A percentile compares a stretch with the other conserved stretches of the same genome.
Conservation (phyloP, 2,888 invertebrate genomes). For the Brenthis hecate region DNA sequence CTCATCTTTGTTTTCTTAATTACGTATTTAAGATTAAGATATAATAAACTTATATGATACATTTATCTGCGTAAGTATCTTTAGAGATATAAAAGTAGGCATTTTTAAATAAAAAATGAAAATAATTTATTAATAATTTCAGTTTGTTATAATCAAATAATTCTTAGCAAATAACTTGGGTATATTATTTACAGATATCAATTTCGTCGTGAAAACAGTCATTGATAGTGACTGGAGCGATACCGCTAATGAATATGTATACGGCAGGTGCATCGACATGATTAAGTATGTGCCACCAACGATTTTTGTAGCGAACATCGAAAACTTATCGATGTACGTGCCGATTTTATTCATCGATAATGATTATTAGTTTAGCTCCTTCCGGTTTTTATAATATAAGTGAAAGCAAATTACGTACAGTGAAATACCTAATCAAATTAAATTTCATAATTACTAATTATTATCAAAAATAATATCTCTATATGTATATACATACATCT, state of each 20-base stretch:
- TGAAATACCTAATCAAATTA: no score
- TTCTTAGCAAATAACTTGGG: not conserved
- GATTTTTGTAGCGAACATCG: slow-evolving; percentile 71
- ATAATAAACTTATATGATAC: not conserved
- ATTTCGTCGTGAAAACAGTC: slow-evolving; percentile 61
- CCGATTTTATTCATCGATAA: slow-evolving; percentile 55
- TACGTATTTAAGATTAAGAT: slow-evolving; percentile 13
- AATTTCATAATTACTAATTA: no score
- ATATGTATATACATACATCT: no score
- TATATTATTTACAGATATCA: slow-evolving; percentile 18
- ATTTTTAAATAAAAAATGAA: no score
- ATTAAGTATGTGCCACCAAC: slow-evolving; percentile 77
- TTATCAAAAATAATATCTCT: no score
- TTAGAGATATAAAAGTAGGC: no score
- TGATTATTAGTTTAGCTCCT: slow-evolving; percentile 28
- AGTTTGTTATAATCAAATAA: not conserved
- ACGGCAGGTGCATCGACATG: slow-evolving; percentile 73
- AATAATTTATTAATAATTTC: no score
- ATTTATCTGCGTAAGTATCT: no score
- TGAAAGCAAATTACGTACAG: not conserved
- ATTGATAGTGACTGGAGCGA: slow-evolving; percentile 69
- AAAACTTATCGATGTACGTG: slow-evolving; percentile 55
- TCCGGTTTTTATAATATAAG: not conserved
- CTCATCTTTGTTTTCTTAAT: slow-evolving; percentile 15
- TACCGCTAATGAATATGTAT: slow-evolving; percentile 79